phyloP scores from a whole-genome alignment of 64 coral and sea anemone species.

The Stylophora pistillata region DNA sequence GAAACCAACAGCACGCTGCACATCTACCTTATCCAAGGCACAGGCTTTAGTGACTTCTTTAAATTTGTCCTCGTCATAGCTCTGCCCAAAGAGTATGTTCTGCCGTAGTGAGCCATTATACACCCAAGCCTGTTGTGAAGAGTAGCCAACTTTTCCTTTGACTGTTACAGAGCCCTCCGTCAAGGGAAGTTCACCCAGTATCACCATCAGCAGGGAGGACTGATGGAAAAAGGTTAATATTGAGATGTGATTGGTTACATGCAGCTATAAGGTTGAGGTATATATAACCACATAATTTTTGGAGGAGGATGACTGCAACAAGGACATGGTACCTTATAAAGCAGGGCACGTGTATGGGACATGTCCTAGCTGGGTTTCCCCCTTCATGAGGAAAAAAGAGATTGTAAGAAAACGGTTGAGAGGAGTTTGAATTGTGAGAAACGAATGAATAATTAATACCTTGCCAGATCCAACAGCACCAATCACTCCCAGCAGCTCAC shows the following conservation, averaged over 20 bases:
- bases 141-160: conserved; percentile 63
- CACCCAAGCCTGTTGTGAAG: conserved; percentile 76
- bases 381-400: no score
- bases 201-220: conserved; percentile 69
- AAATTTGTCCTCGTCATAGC: conserved; percentile 48
- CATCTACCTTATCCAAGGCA: conserved; percentile 67
- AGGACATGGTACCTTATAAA: no score
- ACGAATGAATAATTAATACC: conserved; percentile 10
- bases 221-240: neutral
- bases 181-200: conserved; percentile 68
- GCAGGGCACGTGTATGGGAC: no score
- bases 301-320: no score
- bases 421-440: no score
- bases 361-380: no score
- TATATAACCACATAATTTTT: neutral
- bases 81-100: conserved; percentile 70
- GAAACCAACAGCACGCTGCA: neutral
- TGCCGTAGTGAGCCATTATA: conserved; percentile 65
- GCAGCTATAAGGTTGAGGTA: neutral
- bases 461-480: conserved; percentile 78
- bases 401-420: no score
- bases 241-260: neutral
- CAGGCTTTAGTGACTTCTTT: conserved; percentile 53
- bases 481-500: conserved; percentile 67
- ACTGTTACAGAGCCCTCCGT: conserved; percentile 45